phyloP scores from a whole-genome alignment of 2,113 vertebrate genomes.

The Alethe castanea region DNA sequence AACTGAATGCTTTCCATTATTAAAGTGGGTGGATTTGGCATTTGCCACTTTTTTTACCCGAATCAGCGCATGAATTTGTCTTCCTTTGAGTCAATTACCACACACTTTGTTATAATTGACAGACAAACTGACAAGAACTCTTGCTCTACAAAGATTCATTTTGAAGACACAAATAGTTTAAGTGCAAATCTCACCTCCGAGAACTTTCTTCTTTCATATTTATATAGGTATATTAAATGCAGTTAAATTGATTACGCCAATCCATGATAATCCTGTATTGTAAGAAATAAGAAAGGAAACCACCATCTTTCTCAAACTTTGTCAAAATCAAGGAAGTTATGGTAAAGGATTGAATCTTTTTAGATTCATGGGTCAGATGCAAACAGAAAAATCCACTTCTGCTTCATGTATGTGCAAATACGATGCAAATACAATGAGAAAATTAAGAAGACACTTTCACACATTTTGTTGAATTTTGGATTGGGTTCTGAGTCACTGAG shows the following conservation, averaged over 20 bases:
- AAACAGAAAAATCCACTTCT: not conserved
- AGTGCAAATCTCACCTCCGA: not conserved
- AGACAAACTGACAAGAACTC: not conserved
- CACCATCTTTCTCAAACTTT: not conserved
- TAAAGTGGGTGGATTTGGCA: not conserved
- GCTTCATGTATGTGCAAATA: not conserved
- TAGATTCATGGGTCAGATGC: not conserved
- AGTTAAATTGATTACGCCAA: not conserved
- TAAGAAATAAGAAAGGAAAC: not conserved
- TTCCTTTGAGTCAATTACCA: not conserved
- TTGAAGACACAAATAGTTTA: not conserved
- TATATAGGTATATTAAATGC: not conserved
- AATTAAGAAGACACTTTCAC: not conserved
- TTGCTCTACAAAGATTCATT: not conserved
- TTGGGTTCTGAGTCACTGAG: not conserved
- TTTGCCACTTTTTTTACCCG: not conserved
- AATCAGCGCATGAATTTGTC: slow-evolving; percentile 7
- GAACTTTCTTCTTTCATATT: not conserved
- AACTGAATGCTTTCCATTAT: slow-evolving; percentile 33
- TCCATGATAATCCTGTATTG: not conserved
- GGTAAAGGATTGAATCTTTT: not conserved
- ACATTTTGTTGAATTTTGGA: not conserved
- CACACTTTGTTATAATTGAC: not conserved
- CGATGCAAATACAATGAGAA: not conserved
- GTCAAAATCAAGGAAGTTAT: not conserved